Percentiles rank a stretch among this genome's conserved stretches.
Evolutionary conservation across 2,113 vertebrate species (phyloP).

Genomic region (Channa maculata): DNA sequence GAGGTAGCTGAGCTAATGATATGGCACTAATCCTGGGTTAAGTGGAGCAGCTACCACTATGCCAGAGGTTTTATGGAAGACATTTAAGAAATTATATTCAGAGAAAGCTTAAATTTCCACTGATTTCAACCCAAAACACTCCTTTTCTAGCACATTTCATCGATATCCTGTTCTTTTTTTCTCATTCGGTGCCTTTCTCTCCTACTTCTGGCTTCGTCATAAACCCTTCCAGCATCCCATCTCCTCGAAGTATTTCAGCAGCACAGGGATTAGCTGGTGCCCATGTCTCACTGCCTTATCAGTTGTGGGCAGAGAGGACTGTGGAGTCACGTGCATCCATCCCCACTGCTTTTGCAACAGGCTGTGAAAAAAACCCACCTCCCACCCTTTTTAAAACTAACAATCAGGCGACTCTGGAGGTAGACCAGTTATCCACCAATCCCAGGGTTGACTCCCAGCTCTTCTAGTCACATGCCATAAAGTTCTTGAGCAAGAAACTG

Average conservation of each 20-base stretch:
- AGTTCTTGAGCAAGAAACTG: no score
- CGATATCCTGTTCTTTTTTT: background rate
- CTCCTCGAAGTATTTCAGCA: constrained; percentile 64
- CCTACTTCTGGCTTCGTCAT: constrained; percentile 52
- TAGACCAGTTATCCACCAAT: no score
- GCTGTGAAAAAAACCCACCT: constrained; percentile 14
- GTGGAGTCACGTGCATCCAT: constrained; percentile 56
- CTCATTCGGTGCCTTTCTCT: constrained; percentile 17
- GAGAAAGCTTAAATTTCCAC: constrained; percentile 13
- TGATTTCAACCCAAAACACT: background rate
- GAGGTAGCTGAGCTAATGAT: constrained; percentile 50
- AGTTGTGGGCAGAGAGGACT: constrained; percentile 60
- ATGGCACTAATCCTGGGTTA: constrained; percentile 39
- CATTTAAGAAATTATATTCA: constrained; percentile 16
- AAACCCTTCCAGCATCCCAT: constrained; percentile 65
- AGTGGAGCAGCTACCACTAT: constrained; percentile 1
- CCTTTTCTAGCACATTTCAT: constrained; percentile 18
- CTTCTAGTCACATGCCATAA: no score
- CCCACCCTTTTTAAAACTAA: constrained; percentile 2
- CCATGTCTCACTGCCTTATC: constrained; percentile 70
- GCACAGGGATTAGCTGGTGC: constrained; percentile 65
- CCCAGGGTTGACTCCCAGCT: no score
- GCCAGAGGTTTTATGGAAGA: background rate
- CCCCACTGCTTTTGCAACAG: constrained; percentile 49
- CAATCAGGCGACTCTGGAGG: no score